Conservation (phyloP, 2,888 invertebrate species). For the Perdita meconis region DNA sequence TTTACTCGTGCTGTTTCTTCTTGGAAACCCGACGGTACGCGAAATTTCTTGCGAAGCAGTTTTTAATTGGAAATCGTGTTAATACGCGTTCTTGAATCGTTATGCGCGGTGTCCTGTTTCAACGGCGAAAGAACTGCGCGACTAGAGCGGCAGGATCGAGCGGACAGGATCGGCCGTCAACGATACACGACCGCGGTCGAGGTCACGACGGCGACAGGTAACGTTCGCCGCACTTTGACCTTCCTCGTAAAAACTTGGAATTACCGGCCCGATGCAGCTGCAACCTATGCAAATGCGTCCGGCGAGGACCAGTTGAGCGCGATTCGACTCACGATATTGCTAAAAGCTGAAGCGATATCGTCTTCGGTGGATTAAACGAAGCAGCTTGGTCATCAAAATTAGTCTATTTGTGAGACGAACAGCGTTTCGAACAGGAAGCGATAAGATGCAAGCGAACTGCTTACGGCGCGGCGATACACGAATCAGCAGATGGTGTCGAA, state of each 20-base stretch:
- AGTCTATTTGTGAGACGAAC: background rate
- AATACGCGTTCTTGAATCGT: background rate
- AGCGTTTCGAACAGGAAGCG: constrained; percentile 2
- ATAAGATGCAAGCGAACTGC: constrained; percentile 1
- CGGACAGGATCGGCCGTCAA: background rate
- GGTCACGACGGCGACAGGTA: constrained; percentile 15
- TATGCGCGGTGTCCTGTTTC: background rate
- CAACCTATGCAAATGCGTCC: constrained; percentile 68
- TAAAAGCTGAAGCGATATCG: constrained; percentile 14
- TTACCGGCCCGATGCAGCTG: constrained; percentile 78
- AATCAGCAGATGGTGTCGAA: constrained; percentile 30
- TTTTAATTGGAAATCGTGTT: no score
- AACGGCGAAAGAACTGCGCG: background rate
- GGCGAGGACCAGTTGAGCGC: constrained; percentile 14
- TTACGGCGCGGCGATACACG: background rate
- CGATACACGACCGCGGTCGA: background rate
- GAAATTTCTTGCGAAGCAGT: no score
- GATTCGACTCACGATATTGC: constrained; percentile 23
- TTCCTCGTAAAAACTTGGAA: constrained; percentile 77
- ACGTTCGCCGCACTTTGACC: constrained; percentile 77
- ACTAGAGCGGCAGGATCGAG: background rate
- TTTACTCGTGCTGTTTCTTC: no score
- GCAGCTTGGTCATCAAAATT: background rate
- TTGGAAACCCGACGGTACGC: no score
- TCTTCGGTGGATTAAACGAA: background rate